Evolutionary conservation across 2,797 vertebrate species (phyloP), one percentile per base, ranked within the genome.

Genomic region (Apogon talboti): DNA sequence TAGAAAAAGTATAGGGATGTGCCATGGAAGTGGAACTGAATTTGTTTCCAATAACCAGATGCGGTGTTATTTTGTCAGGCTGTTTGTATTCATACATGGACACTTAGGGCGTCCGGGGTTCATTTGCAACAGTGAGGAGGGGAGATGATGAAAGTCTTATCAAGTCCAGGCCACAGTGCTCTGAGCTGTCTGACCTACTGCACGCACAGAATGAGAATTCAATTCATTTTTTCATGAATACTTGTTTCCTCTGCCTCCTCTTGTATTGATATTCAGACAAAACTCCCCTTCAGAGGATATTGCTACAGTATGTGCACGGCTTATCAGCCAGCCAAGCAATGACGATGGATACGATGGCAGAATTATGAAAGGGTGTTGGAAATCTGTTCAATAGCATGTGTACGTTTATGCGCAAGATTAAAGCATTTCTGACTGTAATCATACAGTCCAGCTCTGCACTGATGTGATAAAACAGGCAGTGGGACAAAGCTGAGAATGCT

Each of bases 131-230:
- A 28, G 55, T 71, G 41, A 69, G 28, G 15, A 18, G 4, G 16
- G 41, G 46, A 52, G 56, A 65, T 79, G 78, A 79, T 79, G 74
- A 86, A 86, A 75, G 76, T 57, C 69, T 84, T 82, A 83, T 81
- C 67, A 63, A 66, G 71, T 78, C 66, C 43, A 45, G 62, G 64
- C 63, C 60, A 69, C 47, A 24, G 51, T 63, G 52, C 59, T 64
- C 46, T 37, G 71, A 77, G 65, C 62, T 71, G 30, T 43, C 42
- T 66, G 65, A 74, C 83, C 73, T 50, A 49, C 72, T 59, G 46
- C 41, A 9, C 66, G 45, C 51, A 53, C 59, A 46, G 49, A 74
- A 82, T 68, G 54, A 87, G 48, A 85, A 77, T 75, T 76, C 19
- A 73, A 67, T 79, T 73, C 43, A 59, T 66, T 71, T 69, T 33